phyloP scores from a whole-genome alignment of 2,888 invertebrate genomes.

The Noctua fimbriata region DNA sequence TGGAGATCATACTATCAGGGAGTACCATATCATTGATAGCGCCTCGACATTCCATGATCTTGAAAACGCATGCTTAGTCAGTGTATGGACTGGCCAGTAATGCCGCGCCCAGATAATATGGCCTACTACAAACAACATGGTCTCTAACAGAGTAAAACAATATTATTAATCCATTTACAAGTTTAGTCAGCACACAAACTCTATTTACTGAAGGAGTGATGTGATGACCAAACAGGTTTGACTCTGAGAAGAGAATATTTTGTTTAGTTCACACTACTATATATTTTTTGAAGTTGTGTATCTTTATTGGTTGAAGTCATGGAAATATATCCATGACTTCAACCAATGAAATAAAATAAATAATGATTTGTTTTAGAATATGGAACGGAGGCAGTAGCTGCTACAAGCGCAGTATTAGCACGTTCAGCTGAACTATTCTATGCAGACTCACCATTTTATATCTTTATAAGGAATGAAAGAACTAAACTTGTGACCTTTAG shows the following conservation, averaged over 20 bases:
- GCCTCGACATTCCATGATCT: neutral
- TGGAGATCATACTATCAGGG: neutral
- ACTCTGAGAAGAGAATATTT: conserved; percentile 3
- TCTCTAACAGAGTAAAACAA: neutral
- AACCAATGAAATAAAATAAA: neutral
- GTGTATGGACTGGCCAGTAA: neutral
- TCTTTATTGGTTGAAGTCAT: too few species aligned
- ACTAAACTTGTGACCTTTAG: conserved; percentile 93
- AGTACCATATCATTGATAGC: neutral
- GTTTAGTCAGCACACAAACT: conserved; percentile 11
- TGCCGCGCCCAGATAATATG: neutral
- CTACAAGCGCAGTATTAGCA: conserved; percentile 90
- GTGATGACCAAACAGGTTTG: conserved; percentile 5
- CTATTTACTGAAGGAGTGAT: conserved; percentile 14
- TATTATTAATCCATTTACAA: conserved; percentile 5
- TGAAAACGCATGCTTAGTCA: neutral
- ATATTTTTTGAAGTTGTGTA: too few species aligned
- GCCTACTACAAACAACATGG: neutral
- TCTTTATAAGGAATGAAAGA: conserved; percentile 93
- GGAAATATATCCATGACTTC: neutral
- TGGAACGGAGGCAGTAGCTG: conserved; percentile 93
- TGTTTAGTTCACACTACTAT: neutral
- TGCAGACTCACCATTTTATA: conserved; percentile 93
- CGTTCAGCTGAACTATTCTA: conserved; percentile 87
- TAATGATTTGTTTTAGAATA: conserved; percentile 85